These are phyloP conservation scores for Acheta domesticus DNA, from an alignment of 2,888 invertebrate genomes.

Conservation along the genomic window DNA sequence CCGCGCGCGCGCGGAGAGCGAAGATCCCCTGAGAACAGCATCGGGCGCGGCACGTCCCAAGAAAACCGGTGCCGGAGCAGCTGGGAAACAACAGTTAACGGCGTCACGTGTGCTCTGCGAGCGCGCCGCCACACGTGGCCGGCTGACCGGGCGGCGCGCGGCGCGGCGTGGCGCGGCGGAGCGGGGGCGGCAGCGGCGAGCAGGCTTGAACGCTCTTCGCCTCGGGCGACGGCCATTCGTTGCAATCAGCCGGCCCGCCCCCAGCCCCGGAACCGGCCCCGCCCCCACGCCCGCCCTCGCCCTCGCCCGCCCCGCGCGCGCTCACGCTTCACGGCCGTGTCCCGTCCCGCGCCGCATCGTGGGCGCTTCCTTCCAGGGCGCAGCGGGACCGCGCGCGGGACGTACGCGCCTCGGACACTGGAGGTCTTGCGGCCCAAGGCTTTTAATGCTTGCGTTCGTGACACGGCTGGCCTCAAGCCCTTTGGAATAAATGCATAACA, in stretches of 20 bases:
- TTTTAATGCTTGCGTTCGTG: too few relatives aligned
- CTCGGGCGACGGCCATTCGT: not conserved
- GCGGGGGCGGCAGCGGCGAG: not conserved
- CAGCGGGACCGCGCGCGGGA: too few relatives aligned
- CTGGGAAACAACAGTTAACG: constrained; percentile 18
- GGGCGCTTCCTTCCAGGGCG: too few relatives aligned
- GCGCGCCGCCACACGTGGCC: not conserved
- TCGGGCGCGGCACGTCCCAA: too few relatives aligned
- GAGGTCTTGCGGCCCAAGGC: too few relatives aligned
- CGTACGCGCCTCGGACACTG: too few relatives aligned
- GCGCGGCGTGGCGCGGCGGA: not conserved
- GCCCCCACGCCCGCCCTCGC: not conserved
- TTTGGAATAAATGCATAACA: too few relatives aligned
- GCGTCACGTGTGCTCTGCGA: not conserved
- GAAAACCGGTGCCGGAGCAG: not conserved
- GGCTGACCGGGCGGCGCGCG: not conserved
- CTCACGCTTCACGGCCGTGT: too few relatives aligned
- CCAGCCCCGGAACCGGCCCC: not conserved
- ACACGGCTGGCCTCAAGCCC: too few relatives aligned
- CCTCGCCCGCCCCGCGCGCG: not conserved
- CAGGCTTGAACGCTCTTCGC: not conserved
- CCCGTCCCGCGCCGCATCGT: too few relatives aligned
- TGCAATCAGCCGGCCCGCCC: constrained; percentile 18
- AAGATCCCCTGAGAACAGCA: not conserved
- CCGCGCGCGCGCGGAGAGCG: not conserved